Evolutionary conservation across 1,140 invertebrate species (phyloP), one percentile per base, ranked within the genome.

Genomic region (Apocrypta bakeri): DNA sequence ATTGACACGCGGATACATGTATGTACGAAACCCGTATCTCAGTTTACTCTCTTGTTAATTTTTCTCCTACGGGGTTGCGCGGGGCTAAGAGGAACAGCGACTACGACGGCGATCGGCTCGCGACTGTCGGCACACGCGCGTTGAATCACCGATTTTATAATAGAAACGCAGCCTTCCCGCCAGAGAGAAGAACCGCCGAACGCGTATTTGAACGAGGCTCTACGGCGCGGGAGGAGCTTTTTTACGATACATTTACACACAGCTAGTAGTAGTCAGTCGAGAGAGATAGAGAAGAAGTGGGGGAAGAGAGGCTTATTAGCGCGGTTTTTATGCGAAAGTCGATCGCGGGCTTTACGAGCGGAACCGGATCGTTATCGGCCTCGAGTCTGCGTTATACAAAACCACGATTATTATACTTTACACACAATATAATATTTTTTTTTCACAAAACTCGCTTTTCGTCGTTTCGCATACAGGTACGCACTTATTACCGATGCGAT

Each of bases 71-170:
- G 29, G 66, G 83, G 74, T 17, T 56, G 48, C 81, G 82, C 83
- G 85, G 84, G 69, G 85, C 83, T 79, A 86, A n/a, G 86, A 90
- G 89, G 88, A 91, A 91, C 90, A 91, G 89, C 90, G 87, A 91
- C 89, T 90, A 85, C 71, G 74, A 74, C 71, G 83, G 84, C 86
- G 88, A 90, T 90, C 88, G 86, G 86, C 86, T 76, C 83, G 29
- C 76, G 40, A 37, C 87, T 87, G 87, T 88, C 88, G 90, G 89
- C 88, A 90, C 90, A 87, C 88, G 88, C 83, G 79, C 37, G 80
- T 83, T 90, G 90, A 90, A 89, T 90, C 90, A 91, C 85, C 86
- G 88, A 91, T 91, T 91, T 91, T 91, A 91, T 91, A 89, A 91
- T 91, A 91, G 87, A 86, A 88, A 83, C 86, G 64, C 71, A 68